Evolutionary conservation across 2,113 vertebrate genomes (phyloP), one percentile per base, ranked within the genome.

Genomic region (Pelvicachromis taeniatus): DNA sequence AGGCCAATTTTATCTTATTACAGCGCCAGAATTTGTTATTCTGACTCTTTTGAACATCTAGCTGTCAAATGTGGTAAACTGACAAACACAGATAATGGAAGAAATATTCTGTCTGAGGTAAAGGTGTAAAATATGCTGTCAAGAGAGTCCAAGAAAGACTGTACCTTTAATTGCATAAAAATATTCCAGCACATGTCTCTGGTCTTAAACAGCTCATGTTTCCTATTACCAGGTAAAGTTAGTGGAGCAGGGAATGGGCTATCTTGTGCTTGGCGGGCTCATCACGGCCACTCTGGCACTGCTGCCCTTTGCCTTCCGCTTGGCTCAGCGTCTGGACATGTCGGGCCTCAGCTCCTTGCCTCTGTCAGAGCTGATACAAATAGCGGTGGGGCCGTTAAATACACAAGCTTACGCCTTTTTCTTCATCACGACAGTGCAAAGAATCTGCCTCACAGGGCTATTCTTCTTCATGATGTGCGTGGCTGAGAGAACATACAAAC

Each of bases 401-500:
- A 23, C 58, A 10, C 86, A 88, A 2, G 86, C 96, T 19, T 38
- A 97, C 6, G 21, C 94, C 14, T 94, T 99, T 86, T 96, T 97
- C 91, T 53, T 95, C 5, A 97, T 99, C 96, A 98, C 97, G 45
- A 96, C 97, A 6, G 89, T 99, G 78, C 97, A 99, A 58, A 96
- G 98, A 65, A 91, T 97, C 31, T 98, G 97, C 94, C 96, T 99
- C 79, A 97, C 96, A 0, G 98, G 97, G 89, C 97, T 99, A 89
- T 98, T 99, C 89, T 99, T 99, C 95, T 99, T 99, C 94, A 98
- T 99, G 97, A 98, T 99, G 97, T 99, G 98, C 87, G 99, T 99
- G 85, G 98, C 99, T 4, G 99, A 99, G 95, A 97, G 98, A 85
- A 99, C 99, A 0, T 99, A 99, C 86, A 99, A 98, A 59, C 98